Conservation (phyloP, 2,113 vertebrate genomes). For the Hirundichthys speculiger region DNA sequence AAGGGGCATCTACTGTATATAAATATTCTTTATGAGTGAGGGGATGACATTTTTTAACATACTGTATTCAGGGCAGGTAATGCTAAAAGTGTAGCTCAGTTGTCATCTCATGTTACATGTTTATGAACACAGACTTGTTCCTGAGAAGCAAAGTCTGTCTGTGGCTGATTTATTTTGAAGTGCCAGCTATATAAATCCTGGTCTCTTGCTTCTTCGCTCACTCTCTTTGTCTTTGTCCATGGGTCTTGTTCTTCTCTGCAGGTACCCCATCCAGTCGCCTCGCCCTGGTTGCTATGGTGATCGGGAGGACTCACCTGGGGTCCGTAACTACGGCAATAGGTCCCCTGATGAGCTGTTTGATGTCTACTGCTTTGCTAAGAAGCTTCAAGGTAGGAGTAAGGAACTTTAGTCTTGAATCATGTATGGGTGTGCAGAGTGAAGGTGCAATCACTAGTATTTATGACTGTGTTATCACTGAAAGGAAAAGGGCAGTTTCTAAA, state of each 20-base stretch:
- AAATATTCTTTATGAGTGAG: too few species aligned
- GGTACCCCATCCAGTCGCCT: conserved; percentile 94
- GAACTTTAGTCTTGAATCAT: conserved; percentile 42
- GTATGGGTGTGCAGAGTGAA: conserved; percentile 9
- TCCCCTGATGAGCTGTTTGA: conserved; percentile 88
- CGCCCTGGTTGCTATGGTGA: conserved; percentile 96
- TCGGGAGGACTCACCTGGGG: conserved; percentile 90
- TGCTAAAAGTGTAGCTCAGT: conserved; percentile 37
- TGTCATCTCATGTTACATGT: conserved; percentile 42
- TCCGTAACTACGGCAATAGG: conserved; percentile 91
- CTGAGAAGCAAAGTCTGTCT: conserved; percentile 31
- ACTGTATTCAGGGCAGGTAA: conserved; percentile 32
- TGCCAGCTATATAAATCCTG: conserved; percentile 34
- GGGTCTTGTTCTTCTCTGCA: conserved; percentile 59
- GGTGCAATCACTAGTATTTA: conserved; percentile 26
- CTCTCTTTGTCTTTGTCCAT: conserved; percentile 13
- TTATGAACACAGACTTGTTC: conserved; percentile 36
- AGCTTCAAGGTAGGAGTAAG: conserved; percentile 82
- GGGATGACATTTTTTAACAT: too few species aligned
- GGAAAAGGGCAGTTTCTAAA: too few species aligned
- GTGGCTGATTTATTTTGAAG: conserved; percentile 18
- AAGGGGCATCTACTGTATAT: conserved; percentile 23
- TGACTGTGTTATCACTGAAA: too few species aligned
- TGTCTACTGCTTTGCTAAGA: conserved; percentile 92
- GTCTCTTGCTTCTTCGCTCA: conserved; percentile 21